These are phyloP conservation scores for Hirudo medicinalis DNA, from an alignment of 1,140 invertebrate genomes.

Conservation along the genomic window DNA sequence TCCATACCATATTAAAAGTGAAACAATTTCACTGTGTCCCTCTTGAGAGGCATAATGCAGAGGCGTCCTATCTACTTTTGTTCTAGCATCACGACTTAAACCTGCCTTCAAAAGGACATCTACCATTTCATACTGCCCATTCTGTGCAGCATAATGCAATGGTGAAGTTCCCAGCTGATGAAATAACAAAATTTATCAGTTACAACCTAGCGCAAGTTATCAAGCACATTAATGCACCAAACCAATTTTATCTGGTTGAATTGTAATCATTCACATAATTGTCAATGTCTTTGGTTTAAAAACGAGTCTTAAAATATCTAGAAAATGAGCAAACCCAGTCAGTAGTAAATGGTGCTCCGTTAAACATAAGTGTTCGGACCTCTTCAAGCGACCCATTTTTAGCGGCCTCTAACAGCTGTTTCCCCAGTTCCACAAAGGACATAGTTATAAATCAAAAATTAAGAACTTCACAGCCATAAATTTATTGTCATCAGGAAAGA, in stretches of 20 bases:
- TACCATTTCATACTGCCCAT: constrained; percentile 66
- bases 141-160: constrained; percentile 68
- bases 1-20: constrained; percentile 60
- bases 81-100: constrained; percentile 69
- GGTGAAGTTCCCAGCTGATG: constrained; percentile 70
- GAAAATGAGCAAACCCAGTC: constrained; percentile 60
- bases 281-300: neutral
- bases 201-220: neutral
- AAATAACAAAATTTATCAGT: neutral
- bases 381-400: constrained; percentile 61
- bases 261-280: neutral
- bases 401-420: constrained; percentile 62
- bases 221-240: neutral
- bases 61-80: constrained; percentile 81
- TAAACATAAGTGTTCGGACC: constrained; percentile 63
- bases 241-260: neutral
- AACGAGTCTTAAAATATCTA: neutral
- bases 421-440: constrained; percentile 60
- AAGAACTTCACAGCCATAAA: too few species aligned
- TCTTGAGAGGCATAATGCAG: constrained; percentile 73
- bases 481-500: too few species aligned
- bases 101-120: constrained; percentile 68
- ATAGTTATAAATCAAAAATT: constrained; percentile 25
- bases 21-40: constrained; percentile 63
- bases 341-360: constrained; percentile 76